Base-by-base conservation (phyloP, 1,140 invertebrate species). In the Eciton burchellii region DNA sequence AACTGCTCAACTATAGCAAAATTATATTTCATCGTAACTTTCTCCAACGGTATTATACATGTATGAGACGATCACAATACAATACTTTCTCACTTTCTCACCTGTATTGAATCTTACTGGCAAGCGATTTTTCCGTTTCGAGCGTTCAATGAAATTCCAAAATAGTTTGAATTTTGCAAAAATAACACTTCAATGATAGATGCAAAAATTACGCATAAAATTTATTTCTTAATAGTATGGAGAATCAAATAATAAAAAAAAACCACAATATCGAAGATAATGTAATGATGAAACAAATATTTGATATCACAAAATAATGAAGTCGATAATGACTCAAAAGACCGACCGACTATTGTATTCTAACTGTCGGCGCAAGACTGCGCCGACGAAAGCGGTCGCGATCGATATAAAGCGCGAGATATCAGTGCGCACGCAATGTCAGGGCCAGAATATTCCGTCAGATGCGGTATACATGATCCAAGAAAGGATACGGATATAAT, bases 341-440 rank as follows among this genome's bases (percentile, higher is more conserved):
- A 9, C 49, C 12, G 45, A 56, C 2, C 11, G 35, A 19, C 11
- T 8, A 12, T 1, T 12, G 41, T n/a, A 0, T 26, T 9, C 43
- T 60, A 21, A 73, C 26, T 11, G 35, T 49, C 41, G 81, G 35
- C 19, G 47, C 12, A 57, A 24, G 0, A 82, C 70, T 63, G 47
- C 41, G 54, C 57, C 4, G 19, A 43, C 12, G 24, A 54, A 82
- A 65, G 49, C 24, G 3, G 43, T 29, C 83, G 88, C 90, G 91
- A 89, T 93, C 92, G 91, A 92, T 93, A 82, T n/a, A n/a, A 19
- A 19, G 74, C 26, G 49, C 72, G 16, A 3, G 60, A 47, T 66
- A 47, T 86, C 43, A n/a, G 56, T 56, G 14, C 90, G 88, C 89
- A 87, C 88, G 87, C 92, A 93, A 94, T 93, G 93, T 94, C 93